Percentiles rank a stretch among this genome's conserved stretches.
Conservation (phyloP, 1,140 invertebrate genomes). For the Lysiphlebus fabarum region DNA sequence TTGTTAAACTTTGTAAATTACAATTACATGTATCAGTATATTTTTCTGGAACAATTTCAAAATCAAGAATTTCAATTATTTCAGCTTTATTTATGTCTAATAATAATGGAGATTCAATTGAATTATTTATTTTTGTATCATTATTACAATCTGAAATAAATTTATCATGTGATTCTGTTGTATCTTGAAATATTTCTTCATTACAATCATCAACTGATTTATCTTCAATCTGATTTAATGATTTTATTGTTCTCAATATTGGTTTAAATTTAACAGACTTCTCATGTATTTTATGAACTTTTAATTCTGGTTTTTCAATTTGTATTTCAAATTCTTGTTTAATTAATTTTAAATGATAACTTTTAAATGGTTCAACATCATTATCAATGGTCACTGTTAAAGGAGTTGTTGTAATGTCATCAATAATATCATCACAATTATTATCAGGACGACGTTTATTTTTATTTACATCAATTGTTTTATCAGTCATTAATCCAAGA, state of each 20-base stretch:
- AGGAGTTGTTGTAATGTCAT: constrained; percentile 5
- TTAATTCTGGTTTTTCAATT: too few relatives aligned
- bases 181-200: neutral
- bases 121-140: neutral
- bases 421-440: neutral
- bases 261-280: neutral
- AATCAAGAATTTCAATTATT: too few relatives aligned
- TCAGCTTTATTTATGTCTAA: too few relatives aligned
- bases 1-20: too few relatives aligned
- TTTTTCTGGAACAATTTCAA: too few relatives aligned
- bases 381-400: neutral
- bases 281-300: too few relatives aligned
- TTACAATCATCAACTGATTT: neutral
- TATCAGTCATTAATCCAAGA: constrained; percentile 7
- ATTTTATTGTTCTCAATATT: constrained; percentile 16
- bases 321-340: too few relatives aligned
- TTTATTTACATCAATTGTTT: neutral
- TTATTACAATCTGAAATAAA: neutral
- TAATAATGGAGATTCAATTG: too few relatives aligned
- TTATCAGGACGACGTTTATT: constrained; percentile 9
- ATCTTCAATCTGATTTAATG: neutral
- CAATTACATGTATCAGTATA: too few relatives aligned
- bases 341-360: too few relatives aligned
- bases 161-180: neutral
- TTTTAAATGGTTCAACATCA: neutral